Conservation (phyloP, 2,888 invertebrate genomes). For the Exephanes ischioxanthus region DNA sequence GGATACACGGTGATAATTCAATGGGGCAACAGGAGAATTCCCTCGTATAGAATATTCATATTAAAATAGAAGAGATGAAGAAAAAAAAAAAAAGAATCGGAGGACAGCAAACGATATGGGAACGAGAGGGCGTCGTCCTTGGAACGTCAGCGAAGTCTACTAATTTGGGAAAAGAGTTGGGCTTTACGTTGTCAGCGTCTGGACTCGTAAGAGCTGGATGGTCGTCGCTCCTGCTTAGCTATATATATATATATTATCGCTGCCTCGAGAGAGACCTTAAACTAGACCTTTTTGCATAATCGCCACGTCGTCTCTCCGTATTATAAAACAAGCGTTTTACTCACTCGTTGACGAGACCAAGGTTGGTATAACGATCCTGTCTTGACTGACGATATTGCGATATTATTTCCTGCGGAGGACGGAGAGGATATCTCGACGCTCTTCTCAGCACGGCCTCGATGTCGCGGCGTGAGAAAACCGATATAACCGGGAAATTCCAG, state of each 20-base stretch:
- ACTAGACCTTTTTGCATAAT: slow-evolving; percentile 68
- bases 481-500: slow-evolving; percentile 90
- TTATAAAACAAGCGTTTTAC: slow-evolving; percentile 76
- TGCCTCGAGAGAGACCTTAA: slow-evolving; percentile 63
- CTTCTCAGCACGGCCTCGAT: slow-evolving; percentile 92
- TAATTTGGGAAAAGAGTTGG: slow-evolving; percentile 46
- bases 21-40: slow-evolving; percentile 55
- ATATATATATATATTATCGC: not conserved
- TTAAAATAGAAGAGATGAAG: not conserved
- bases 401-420: slow-evolving; percentile 94
- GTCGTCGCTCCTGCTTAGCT: slow-evolving; percentile 15
- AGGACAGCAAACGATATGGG: slow-evolving; percentile 12
- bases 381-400: slow-evolving; percentile 90
- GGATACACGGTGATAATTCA: slow-evolving; percentile 54
- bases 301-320: not conserved
- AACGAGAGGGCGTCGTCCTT: slow-evolving; percentile 50
- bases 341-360: slow-evolving; percentile 94
- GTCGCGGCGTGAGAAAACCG: slow-evolving; percentile 89
- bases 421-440: slow-evolving; percentile 91
- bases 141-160: slow-evolving; percentile 53
- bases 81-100: not conserved
- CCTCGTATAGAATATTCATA: slow-evolving; percentile 14
- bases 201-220: slow-evolving; percentile 43
- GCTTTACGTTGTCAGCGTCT: slow-evolving; percentile 56
- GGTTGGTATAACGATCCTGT: slow-evolving; percentile 92